Base-by-base conservation (phyloP, 2,113 vertebrate species). In the Glaucidium brasilianum region DNA sequence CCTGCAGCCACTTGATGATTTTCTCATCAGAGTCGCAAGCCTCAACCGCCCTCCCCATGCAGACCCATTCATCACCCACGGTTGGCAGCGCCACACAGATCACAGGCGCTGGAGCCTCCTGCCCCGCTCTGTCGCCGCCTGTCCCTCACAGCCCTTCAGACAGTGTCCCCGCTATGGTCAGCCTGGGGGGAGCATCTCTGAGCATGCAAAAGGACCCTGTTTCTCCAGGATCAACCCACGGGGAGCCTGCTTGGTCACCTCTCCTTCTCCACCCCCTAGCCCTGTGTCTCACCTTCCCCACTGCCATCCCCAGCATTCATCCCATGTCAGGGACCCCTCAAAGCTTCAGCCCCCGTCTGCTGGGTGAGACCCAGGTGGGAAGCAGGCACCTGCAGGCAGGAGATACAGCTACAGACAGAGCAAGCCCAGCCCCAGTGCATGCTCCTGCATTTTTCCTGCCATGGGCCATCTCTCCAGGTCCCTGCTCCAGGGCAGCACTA, bases 1-100 rank as follows among this genome's bases (percentile, higher is more conserved):
- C 82, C 81, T 90, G 47, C 85, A 88, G 66, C 74, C 90, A 81
- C 88, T 93, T 1, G 8, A 96, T 94, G 92, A 93, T 96, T 96
- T 97, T 85, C 88, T 93, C 92, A 92, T 94, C 92, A 84, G 64
- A 85, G 81, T 18, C 81, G 55, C 69, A 79, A 79, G 39, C 15
- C 66, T 85, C 1, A 21, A 79, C 85, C 3, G 5, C 78, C 62
- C 49, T 93, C 74, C 71, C 30, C 4, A 2, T 2, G 0, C 90
- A 79, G 81, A 75, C 39, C 18, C 82, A 94, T 95, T 66, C 85
- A 76, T 96, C 90, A 95, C 43, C 78, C 55, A 12, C 0, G 0
- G 19, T 5, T 85, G 73, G 60, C 88, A 94, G 41, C 6, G 23
- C 35, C 0, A 0, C 5, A 2, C 35, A 62, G 39, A 62, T 49